These are phyloP conservation scores for Sycobia sp. DNA, from an alignment of 1,140 invertebrate genomes.

Conservation along the genomic window DNA sequence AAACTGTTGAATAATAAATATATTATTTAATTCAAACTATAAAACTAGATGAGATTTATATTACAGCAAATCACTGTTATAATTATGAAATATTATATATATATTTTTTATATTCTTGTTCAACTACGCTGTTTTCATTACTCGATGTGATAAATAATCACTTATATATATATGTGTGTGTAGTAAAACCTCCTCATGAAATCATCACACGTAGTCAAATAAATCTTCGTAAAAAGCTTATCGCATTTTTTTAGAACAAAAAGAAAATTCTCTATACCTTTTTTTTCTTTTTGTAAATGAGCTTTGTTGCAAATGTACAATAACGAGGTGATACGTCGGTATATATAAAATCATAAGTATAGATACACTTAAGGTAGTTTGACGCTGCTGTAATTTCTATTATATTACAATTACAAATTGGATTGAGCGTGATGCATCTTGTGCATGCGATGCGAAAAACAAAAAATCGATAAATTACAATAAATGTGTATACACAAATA, in stretches of 20 bases:
- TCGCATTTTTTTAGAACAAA: constrained; percentile 13
- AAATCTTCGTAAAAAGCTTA: no score
- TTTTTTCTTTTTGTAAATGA: no score
- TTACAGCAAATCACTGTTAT: constrained; percentile 32
- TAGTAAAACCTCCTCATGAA: not conserved
- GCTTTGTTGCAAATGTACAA: constrained; percentile 23
- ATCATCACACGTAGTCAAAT: not conserved
- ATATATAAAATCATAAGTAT: constrained; percentile 15
- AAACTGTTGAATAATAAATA: constrained; percentile 36
- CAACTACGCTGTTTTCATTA: constrained; percentile 1
- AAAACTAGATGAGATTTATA: constrained; percentile 24
- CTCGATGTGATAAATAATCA: constrained; percentile 8
- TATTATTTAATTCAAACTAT: constrained; percentile 40
- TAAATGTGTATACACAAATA: constrained; percentile 30
- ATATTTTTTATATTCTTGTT: not conserved
- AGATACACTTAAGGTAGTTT: constrained; percentile 3
- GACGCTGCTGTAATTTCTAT: not conserved
- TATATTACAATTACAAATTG: constrained; percentile 7
- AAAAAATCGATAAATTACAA: constrained; percentile 29
- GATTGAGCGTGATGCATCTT: not conserved
- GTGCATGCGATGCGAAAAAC: no score
- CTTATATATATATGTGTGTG: no score
- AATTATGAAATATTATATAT: constrained; percentile 4
- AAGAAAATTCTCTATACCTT: constrained; percentile 8
- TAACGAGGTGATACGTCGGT: constrained; percentile 15